phyloP scores from a whole-genome alignment of 2,113 vertebrate genomes.

The Tor tambroides region DNA sequence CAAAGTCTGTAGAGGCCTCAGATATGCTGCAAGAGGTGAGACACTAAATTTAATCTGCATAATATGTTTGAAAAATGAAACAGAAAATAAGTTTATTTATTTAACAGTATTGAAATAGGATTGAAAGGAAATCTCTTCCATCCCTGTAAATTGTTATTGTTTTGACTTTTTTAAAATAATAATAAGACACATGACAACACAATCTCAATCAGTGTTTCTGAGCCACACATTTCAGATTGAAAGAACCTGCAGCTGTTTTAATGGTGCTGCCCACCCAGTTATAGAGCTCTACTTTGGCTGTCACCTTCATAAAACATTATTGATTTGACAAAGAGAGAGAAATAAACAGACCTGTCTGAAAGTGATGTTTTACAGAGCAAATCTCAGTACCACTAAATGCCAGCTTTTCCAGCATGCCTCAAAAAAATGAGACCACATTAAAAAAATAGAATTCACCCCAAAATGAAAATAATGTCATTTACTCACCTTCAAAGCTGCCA shows the following conservation, averaged over 20 bases:
- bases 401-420: constrained; percentile 2
- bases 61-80: not conserved
- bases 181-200: no score
- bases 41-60: not conserved
- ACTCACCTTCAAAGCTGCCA: not conserved
- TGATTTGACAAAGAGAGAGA: not conserved
- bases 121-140: not conserved
- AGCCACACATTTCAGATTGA: not conserved
- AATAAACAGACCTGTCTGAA: not conserved
- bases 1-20: constrained; percentile 89
- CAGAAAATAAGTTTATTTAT: not conserved
- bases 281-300: not conserved
- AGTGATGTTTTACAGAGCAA: not conserved
- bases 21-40: constrained; percentile 99
- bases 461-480: not conserved
- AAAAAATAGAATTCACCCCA: not conserved
- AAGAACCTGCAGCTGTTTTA: constrained; percentile 10
- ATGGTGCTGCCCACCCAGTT: not conserved
- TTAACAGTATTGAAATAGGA: not conserved
- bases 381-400: not conserved
- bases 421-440: not conserved
- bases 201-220: not conserved
- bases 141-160: not conserved
- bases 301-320: constrained; percentile 27
- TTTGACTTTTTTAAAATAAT: not conserved